phyloP scores from a whole-genome alignment of 2,113 vertebrate species.

The Cyanoramphus novaezelandiae region DNA sequence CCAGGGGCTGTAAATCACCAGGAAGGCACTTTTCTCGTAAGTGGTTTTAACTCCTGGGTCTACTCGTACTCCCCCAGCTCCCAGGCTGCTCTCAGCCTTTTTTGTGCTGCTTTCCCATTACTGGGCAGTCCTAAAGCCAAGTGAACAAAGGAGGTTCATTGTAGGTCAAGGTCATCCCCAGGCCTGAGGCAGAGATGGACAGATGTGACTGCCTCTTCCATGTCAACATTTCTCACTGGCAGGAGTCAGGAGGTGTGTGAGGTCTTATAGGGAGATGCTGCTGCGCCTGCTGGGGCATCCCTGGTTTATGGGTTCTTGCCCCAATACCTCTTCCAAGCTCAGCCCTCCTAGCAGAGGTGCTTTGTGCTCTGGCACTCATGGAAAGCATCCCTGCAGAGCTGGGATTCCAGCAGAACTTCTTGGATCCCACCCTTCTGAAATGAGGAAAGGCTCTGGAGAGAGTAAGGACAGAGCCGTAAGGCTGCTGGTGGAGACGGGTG shows the following conservation, averaged over 20 bases:
- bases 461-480: background rate
- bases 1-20: background rate
- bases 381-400: background rate
- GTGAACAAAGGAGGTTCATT: background rate
- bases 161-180: background rate
- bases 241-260: background rate
- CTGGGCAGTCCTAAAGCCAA: background rate
- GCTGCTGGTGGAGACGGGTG: background rate
- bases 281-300: background rate
- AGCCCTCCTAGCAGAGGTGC: background rate
- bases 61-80: background rate
- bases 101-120: background rate
- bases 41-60: conserved; percentile 6
- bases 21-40: background rate
- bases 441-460: background rate
- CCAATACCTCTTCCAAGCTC: background rate
- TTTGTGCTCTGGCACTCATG: background rate
- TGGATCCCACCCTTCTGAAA: background rate
- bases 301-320: background rate
- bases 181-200: background rate
- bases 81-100: background rate
- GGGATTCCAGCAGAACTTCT: background rate
- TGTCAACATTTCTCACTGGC: background rate
- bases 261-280: background rate
- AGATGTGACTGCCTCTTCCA: background rate